phyloP scores from a whole-genome alignment of 2,888 invertebrate genomes.

The Tinea trinotella region DNA sequence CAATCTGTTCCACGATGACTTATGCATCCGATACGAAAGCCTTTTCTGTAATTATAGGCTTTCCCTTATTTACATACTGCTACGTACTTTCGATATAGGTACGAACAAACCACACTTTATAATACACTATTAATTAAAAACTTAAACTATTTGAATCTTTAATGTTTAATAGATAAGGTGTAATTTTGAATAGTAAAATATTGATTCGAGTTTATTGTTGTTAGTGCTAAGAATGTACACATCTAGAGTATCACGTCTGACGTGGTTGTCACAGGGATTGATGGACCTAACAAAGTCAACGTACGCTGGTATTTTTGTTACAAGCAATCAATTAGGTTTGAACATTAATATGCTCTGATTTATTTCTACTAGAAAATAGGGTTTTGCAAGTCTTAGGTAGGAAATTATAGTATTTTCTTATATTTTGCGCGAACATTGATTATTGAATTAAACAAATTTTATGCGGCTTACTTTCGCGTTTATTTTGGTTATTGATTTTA shows the following conservation, averaged over 20 bases:
- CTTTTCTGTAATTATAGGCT: slow-evolving; percentile 39
- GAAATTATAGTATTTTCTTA: too few species aligned
- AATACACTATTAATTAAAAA: not conserved
- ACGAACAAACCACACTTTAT: not conserved
- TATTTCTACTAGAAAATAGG: too few species aligned
- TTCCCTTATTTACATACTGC: slow-evolving; percentile 43
- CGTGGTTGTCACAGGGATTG: not conserved
- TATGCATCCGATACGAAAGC: slow-evolving; percentile 36
- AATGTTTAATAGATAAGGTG: not conserved
- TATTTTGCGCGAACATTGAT: too few species aligned
- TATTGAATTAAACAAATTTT: too few species aligned
- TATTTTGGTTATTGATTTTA: too few species aligned
- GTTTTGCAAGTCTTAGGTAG: too few species aligned
- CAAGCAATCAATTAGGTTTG: not conserved
- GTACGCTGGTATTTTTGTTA: not conserved
- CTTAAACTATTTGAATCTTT: not conserved
- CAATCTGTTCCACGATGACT: slow-evolving; percentile 25
- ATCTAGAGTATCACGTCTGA: not conserved
- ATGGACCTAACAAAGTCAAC: not conserved
- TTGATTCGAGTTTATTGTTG: not conserved
- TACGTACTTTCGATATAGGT: slow-evolving; percentile 13
- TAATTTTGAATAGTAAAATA: not conserved
- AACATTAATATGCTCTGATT: too few species aligned
- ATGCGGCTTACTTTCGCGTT: too few species aligned
- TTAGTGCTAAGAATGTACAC: not conserved